A percentile compares a stretch with the other conserved stretches of the same genome.
These are phyloP conservation scores for Cynopterus sphinx DNA, from an alignment of 2,797 vertebrate species.

Conservation along the genomic window DNA sequence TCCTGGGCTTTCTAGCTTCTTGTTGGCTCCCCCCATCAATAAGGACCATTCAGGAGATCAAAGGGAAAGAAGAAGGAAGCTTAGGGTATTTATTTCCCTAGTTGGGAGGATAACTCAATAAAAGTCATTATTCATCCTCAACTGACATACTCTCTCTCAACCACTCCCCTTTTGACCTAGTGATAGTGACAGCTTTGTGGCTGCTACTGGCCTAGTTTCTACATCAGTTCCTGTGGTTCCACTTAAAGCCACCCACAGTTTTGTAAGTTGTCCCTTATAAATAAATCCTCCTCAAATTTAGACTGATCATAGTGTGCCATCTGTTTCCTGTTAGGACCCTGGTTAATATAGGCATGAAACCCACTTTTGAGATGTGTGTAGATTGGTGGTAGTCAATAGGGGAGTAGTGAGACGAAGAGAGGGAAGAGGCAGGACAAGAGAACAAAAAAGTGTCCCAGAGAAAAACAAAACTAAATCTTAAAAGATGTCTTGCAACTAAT, in stretches of 20 bases:
- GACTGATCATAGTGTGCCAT: background rate
- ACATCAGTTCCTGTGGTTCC: background rate
- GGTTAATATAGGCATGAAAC: background rate
- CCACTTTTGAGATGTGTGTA: background rate
- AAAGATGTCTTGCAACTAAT: background rate
- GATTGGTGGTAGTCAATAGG: background rate
- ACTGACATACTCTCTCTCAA: background rate
- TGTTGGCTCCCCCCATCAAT: background rate
- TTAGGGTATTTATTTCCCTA: background rate
- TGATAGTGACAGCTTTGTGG: background rate
- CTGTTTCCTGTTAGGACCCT: constrained; percentile 4
- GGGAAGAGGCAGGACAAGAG: background rate
- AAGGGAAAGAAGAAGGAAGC: background rate
- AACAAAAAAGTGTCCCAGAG: background rate
- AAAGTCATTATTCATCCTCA: background rate
- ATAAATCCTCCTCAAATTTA: background rate
- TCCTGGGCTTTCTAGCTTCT: background rate
- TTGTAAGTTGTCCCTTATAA: background rate
- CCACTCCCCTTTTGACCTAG: background rate
- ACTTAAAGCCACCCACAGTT: background rate
- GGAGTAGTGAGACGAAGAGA: background rate
- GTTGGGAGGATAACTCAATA: background rate
- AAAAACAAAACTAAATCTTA: background rate
- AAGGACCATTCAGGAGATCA: background rate
- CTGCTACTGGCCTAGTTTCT: background rate